phyloP scores from a whole-genome alignment of 2,888 invertebrate genomes.

The Perdita meconis region DNA sequence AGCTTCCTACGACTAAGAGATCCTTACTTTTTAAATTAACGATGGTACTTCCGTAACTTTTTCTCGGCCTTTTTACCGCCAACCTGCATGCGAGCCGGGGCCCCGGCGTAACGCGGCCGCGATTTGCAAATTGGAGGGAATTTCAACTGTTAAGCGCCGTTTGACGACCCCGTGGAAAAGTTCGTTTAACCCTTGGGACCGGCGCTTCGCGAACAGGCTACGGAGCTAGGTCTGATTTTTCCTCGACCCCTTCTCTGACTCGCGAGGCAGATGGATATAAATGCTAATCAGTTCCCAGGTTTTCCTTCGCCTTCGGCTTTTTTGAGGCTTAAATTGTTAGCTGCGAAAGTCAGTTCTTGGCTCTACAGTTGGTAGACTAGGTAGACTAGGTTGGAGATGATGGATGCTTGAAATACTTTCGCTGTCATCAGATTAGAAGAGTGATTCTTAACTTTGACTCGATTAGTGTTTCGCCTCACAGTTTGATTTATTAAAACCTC shows the following conservation, averaged over 20 bases:
- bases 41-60: conserved; percentile 55
- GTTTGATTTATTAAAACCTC: too few relatives aligned
- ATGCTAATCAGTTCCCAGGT: too few relatives aligned
- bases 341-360: too few relatives aligned
- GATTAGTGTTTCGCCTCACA: too few relatives aligned
- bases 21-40: conserved; percentile 62
- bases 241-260: not conserved
- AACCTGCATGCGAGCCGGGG: not conserved
- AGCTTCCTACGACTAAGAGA: conserved; percentile 43
- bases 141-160: conserved; percentile 9
- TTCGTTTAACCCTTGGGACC: conserved; percentile 5
- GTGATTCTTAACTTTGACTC: too few relatives aligned
- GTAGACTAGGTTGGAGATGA: too few relatives aligned
- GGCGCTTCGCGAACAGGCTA: not conserved
- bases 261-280: not conserved
- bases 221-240: not conserved
- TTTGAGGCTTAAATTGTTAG: too few relatives aligned
- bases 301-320: too few relatives aligned
- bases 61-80: conserved; percentile 26
- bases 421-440: too few relatives aligned
- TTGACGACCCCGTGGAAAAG: conserved; percentile 2
- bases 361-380: too few relatives aligned
- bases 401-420: too few relatives aligned
- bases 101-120: conserved; percentile 18
- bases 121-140: conserved; percentile 35